phyloP scores from a whole-genome alignment of 2,113 vertebrate species.

The Cephalopterus ornatus region DNA sequence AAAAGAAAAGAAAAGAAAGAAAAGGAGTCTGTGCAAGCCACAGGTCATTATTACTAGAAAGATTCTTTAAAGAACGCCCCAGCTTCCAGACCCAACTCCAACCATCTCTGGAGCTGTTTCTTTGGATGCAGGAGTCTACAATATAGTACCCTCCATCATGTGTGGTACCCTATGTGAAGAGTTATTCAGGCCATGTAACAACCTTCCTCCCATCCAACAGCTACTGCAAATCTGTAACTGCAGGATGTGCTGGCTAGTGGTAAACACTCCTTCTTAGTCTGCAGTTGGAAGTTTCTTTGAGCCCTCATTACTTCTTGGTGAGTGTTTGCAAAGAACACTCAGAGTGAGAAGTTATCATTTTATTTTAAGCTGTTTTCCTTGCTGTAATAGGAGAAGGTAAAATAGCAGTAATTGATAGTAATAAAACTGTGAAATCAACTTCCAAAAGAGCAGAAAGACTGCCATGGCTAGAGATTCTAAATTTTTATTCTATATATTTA shows the following conservation, averaged over 20 bases:
- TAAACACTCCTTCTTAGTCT: neutral
- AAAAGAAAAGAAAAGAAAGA: too few relatives aligned
- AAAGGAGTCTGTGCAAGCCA: neutral
- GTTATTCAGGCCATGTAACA: neutral
- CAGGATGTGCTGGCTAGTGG: neutral
- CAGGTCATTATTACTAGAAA: neutral
- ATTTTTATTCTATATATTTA: neutral
- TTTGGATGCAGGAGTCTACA: neutral
- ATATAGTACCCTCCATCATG: neutral
- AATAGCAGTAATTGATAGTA: neutral
- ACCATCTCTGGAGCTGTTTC: neutral
- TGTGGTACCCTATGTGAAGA: neutral
- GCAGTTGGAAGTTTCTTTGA: neutral
- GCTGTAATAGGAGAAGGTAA: neutral
- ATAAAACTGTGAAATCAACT: neutral
- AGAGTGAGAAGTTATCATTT: neutral
- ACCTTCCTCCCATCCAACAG: neutral
- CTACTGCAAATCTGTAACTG: neutral
- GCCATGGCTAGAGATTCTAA: neutral
- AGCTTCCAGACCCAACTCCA: neutral
- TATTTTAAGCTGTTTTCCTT: neutral
- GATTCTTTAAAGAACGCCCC: neutral
- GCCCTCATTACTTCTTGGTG: neutral
- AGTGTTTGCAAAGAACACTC: neutral
- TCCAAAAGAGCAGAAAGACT: neutral